Evolutionary conservation across 1,140 invertebrate genomes (phyloP).

Genomic region (Geopemphigus sp.): DNA sequence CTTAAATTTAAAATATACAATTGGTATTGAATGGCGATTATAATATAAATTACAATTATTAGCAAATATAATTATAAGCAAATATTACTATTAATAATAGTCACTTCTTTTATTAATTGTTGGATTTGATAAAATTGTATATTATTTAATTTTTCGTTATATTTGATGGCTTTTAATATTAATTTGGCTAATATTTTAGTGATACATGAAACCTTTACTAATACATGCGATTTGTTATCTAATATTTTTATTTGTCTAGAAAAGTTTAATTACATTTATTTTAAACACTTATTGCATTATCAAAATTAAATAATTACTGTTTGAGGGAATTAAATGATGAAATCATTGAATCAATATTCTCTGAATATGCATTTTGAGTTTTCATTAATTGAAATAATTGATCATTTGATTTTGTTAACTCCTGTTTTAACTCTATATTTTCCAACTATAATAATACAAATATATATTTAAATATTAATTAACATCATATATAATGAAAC

Average conservation of each 20-base stretch:
- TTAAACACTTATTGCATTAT: background rate
- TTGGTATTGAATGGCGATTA: background rate
- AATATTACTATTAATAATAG: background rate
- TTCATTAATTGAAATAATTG: background rate
- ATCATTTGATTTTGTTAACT: background rate
- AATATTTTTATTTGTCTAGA: background rate
- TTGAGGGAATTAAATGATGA: background rate
- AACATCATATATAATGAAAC: background rate
- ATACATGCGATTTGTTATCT: background rate
- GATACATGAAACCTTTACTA: background rate
- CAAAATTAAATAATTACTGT: background rate
- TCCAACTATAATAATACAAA: background rate
- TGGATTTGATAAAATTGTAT: background rate
- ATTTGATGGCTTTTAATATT: background rate
- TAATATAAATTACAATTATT: background rate
- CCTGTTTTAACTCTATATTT: background rate
- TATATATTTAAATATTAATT: background rate
- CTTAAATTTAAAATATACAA: background rate
- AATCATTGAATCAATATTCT: background rate
- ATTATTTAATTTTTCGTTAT: background rate
- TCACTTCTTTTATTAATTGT: background rate
- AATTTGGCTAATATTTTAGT: background rate
- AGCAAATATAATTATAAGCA: background rate
- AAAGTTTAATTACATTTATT: background rate
- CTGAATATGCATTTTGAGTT: background rate